Base-by-base conservation (phyloP, 2,888 invertebrate species). In the Ligdia adustata region DNA sequence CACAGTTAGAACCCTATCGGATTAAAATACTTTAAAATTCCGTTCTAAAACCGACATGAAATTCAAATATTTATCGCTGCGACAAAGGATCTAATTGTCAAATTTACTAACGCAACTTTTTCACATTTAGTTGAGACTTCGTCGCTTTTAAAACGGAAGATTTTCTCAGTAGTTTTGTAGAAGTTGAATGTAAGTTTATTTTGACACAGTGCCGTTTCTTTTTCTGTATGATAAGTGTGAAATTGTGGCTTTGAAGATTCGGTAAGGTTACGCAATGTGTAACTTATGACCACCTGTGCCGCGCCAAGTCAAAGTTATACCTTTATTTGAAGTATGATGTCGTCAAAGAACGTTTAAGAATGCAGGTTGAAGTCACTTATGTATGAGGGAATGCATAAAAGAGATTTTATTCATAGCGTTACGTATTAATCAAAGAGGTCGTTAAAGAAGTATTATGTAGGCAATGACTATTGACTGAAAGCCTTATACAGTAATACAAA, bases 221-320 rank as follows among this genome's bases (percentile, higher is more conserved):
- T 16, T 37, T 16, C 12, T 5, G 7, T 11, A 4, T 37, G 37
- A 37, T 26, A 22, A 22, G 22, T 5, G 27, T 27, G 16, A 3
- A 5, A 22, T n/a, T 1, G 22, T n/a, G 22, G 22, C n/a, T 18
- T 6, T 6, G 9, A 26, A 27, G 27, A 27, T 37, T 27, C n/a
- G 27, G 37, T 37, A 16, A 28, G 37, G 18, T 37, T 37, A 37
- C 7, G 37, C 27, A 37, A 35, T 22, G n/a, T 15, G 9, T 15
- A 9, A 22, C 26, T 16, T 3, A 4, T 18, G 27, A 4, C 37
- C 37, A 37, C 37, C 26, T 37, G 27, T 18, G 7, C 4, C 14
- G 26, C 7, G 7, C 7, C 4, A 2, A 4, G 9, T 3, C 12
- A 3, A 33, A 22, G 7, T 2, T 34, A 27, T 37, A 9, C 9